Percentiles rank a stretch among this genome's conserved stretches.
Evolutionary conservation across 2,888 invertebrate species (phyloP).

Genomic region (Macrophya annulata): DNA sequence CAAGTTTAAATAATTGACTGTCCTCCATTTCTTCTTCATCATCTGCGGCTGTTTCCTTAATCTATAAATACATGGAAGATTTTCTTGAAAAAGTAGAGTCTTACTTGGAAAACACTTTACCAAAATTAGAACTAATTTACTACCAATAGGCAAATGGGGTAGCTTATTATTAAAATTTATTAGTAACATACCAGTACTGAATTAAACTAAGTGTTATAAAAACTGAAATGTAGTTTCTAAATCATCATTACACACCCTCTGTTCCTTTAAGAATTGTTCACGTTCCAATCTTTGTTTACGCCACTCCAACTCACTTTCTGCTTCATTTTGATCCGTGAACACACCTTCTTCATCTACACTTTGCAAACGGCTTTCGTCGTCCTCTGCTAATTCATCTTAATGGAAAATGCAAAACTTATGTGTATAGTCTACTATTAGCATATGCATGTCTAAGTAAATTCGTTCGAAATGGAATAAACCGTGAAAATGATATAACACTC

Average conservation of each 20-base stretch:
- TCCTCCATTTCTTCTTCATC: slow-evolving; percentile 72
- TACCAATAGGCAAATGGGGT: slow-evolving; percentile 11
- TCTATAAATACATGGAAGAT: neutral
- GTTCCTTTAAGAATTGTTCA: slow-evolving; percentile 87
- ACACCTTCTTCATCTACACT: slow-evolving; percentile 73
- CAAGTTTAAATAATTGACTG: slow-evolving; percentile 80
- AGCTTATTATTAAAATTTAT: slow-evolving; percentile 7
- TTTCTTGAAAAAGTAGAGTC: neutral
- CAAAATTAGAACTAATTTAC: neutral
- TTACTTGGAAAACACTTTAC: neutral
- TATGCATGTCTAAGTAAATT: neutral
- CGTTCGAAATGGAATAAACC: neutral
- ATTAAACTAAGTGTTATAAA: slow-evolving; percentile 25
- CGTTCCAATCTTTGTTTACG: slow-evolving; percentile 90
- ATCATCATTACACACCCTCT: slow-evolving; percentile 78
- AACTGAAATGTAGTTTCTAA: neutral
- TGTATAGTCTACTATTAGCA: neutral
- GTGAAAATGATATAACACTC: slow-evolving; percentile 59
- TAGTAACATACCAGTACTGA: neutral
- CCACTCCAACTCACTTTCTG: slow-evolving; percentile 90
- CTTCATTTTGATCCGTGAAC: slow-evolving; percentile 85
- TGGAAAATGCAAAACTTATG: neutral
- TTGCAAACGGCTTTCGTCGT: slow-evolving; percentile 70
- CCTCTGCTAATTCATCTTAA: slow-evolving; percentile 76
- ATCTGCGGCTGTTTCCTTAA: slow-evolving; percentile 69